Percentiles rank a stretch among this genome's conserved stretches.
These are phyloP conservation scores for Phyllostomus hastatus DNA, from an alignment of 2,113 vertebrate genomes.

Conservation along the genomic window DNA sequence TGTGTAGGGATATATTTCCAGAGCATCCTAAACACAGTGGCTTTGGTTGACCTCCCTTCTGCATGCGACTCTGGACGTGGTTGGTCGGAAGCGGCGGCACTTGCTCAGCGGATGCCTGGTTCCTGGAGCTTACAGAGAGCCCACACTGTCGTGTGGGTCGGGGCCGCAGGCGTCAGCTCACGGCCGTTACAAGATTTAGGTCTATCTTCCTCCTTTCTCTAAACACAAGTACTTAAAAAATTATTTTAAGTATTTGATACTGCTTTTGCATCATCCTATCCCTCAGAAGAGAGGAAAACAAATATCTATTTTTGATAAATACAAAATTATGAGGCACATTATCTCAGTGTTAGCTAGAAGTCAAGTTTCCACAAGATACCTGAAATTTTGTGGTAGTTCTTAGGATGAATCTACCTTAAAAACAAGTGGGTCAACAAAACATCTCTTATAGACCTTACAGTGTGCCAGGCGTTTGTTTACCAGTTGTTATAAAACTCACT, in stretches of 20 bases:
- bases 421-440: background rate
- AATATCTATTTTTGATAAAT: background rate
- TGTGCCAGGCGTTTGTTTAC: background rate
- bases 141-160: background rate
- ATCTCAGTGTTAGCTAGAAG: background rate
- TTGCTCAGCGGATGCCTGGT: background rate
- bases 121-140: background rate
- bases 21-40: background rate
- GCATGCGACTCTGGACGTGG: background rate
- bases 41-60: background rate
- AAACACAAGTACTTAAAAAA: background rate
- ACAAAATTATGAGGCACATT: background rate
- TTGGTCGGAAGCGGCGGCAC: background rate
- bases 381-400: background rate
- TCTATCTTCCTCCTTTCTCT: background rate
- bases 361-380: background rate
- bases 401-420: background rate
- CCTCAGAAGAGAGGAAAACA: background rate
- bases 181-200: background rate
- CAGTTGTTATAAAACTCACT: background rate
- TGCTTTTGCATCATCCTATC: background rate
- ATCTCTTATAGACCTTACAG: background rate
- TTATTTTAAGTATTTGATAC: background rate
- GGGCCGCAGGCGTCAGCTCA: accelerated
- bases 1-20: background rate